phyloP scores from a whole-genome alignment of 2,888 invertebrate species.

The Nemotelus pantherinus region DNA sequence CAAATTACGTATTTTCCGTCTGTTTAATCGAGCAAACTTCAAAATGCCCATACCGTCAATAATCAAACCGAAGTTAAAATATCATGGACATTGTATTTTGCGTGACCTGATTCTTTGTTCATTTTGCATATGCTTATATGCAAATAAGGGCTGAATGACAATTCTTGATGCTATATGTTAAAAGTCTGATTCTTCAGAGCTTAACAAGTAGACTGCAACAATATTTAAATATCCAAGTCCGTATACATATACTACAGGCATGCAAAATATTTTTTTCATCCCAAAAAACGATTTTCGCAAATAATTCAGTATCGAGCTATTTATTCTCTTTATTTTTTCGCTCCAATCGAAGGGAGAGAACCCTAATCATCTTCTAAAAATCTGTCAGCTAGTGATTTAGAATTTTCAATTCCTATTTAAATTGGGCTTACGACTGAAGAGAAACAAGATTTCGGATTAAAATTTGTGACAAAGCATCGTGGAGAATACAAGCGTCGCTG shows the following conservation, averaged over 20 bases:
- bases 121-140: constrained; percentile 31
- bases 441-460: constrained; percentile 2
- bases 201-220: no score
- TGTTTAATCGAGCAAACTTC: background rate
- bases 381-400: constrained; percentile 62
- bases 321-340: no score
- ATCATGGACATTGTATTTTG: constrained; percentile 12
- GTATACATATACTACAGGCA: no score
- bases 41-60: constrained; percentile 33
- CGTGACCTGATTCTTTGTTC: constrained; percentile 2
- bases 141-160: constrained; percentile 6
- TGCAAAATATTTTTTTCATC: no score
- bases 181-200: no score
- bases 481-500: background rate
- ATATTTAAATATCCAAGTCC: no score
- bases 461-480: background rate
- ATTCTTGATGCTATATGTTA: no score
- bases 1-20: constrained; percentile 1
- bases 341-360: background rate
- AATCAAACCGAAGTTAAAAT: constrained; percentile 30
- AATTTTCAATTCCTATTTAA: constrained; percentile 66
- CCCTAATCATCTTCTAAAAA: constrained; percentile 45
- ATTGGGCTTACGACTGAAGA: constrained; percentile 56
- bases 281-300: no score
- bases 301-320: no score